Evolutionary conservation across 2,888 invertebrate genomes (phyloP).

Genomic region (Hyposoter didymator): DNA sequence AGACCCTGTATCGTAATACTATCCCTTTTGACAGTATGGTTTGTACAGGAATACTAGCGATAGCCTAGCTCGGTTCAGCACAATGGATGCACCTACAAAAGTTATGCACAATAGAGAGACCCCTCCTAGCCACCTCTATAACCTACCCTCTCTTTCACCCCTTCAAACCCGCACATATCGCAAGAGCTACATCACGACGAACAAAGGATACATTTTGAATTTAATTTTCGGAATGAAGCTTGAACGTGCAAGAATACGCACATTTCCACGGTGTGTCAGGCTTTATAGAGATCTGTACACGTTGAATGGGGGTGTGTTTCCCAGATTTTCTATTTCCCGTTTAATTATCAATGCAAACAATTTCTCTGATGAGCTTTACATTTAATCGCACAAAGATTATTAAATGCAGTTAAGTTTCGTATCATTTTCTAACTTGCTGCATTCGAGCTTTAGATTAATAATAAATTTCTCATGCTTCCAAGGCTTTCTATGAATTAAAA

Average conservation of each 20-base stretch:
- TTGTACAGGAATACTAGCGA: slow-evolving; percentile 56
- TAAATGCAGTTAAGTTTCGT: not conserved
- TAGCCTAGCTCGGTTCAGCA: slow-evolving; percentile 53
- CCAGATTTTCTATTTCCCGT: slow-evolving; percentile 11
- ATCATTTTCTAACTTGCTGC: not conserved
- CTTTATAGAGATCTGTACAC: not conserved
- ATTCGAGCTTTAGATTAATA: not conserved
- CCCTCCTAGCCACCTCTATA: slow-evolving; percentile 29
- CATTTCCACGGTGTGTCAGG: not conserved
- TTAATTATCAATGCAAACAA: slow-evolving; percentile 9
- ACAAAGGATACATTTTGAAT: slow-evolving; percentile 65
- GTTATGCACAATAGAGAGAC: slow-evolving; percentile 65
- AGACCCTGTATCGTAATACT: slow-evolving; percentile 56
- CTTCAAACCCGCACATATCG: slow-evolving; percentile 4
- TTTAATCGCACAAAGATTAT: not conserved
- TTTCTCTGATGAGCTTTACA: not conserved
- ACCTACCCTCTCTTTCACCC: slow-evolving; percentile 2
- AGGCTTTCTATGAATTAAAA: not conserved
- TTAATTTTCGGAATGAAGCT: slow-evolving; percentile 60
- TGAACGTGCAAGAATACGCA: slow-evolving; percentile 37
- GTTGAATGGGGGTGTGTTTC: not conserved
- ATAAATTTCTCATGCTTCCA: not conserved
- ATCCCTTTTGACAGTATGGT: slow-evolving; percentile 59
- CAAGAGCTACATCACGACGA: slow-evolving; percentile 43
- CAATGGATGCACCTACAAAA: slow-evolving; percentile 67